Percentiles rank a stretch among this genome's conserved stretches.
Conservation (phyloP, 2,888 invertebrate genomes). For the Melanotus villosus region DNA sequence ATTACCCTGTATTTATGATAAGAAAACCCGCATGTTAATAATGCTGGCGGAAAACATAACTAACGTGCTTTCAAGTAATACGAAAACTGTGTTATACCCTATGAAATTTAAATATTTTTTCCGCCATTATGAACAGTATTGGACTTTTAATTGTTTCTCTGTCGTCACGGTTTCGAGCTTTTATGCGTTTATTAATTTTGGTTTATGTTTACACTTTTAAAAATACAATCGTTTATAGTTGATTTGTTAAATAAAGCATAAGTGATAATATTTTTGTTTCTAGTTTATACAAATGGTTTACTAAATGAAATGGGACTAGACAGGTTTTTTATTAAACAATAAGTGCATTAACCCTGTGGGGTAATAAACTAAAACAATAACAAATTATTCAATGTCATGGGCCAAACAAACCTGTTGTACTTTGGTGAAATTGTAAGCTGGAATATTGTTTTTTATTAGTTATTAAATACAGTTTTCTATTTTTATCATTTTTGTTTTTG, state of each 20-base stretch:
- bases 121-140: background rate
- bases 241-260: too few species aligned
- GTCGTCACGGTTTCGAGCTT: background rate
- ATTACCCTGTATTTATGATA: conserved; percentile 46
- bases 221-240: too few species aligned
- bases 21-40: conserved; percentile 49
- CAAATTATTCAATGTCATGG: too few species aligned
- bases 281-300: background rate
- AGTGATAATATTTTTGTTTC: too few species aligned
- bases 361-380: conserved; percentile 19
- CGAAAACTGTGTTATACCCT: conserved; percentile 8
- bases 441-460: too few species aligned
- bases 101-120: conserved; percentile 17
- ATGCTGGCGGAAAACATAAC: conserved; percentile 50
- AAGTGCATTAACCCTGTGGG: conserved; percentile 27
- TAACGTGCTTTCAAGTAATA: conserved; percentile 21
- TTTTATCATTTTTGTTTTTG: too few species aligned
- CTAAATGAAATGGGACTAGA: background rate
- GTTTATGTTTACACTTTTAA: too few species aligned
- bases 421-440: too few species aligned
- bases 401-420: too few species aligned
- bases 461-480: too few species aligned
- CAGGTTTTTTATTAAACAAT: conserved; percentile 11
- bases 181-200: too few species aligned
- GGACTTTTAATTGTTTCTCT: background rate